These are phyloP conservation scores for Diarsia rubi DNA, from an alignment of 2,888 invertebrate species.

Conservation along the genomic window DNA sequence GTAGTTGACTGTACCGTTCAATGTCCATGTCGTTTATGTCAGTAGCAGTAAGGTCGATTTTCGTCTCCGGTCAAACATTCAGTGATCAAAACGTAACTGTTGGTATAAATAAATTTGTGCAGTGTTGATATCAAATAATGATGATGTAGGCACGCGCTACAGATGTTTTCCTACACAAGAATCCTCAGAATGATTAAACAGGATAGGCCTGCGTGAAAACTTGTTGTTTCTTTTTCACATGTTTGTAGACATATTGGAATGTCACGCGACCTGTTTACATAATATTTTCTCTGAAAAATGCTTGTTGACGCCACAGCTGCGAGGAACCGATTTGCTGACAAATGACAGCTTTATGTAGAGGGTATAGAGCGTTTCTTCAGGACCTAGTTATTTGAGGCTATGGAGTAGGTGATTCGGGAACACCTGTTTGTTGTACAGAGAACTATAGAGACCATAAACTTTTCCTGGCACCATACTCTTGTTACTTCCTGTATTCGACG, in stretches of 20 bases:
- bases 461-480: no score
- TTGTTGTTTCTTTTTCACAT: slow-evolving; percentile 77
- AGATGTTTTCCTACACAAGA: slow-evolving; percentile 76
- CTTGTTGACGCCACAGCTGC: slow-evolving; percentile 63
- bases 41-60: slow-evolving; percentile 4
- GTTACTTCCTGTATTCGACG: no score
- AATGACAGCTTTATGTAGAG: no score
- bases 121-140: slow-evolving; percentile 50
- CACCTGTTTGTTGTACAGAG: no score
- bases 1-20: neutral
- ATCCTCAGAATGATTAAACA: slow-evolving; percentile 85
- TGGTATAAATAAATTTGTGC: slow-evolving; percentile 33
- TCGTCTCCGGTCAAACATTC: neutral
- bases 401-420: no score
- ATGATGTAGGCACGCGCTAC: slow-evolving; percentile 71
- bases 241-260: slow-evolving; percentile 64
- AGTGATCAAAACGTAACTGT: neutral
- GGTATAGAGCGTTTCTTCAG: no score
- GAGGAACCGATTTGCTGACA: slow-evolving; percentile 59
- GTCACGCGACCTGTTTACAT: slow-evolving; percentile 78
- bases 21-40: neutral
- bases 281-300: slow-evolving; percentile 82
- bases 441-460: no score
- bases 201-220: slow-evolving; percentile 73
- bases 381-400: no score